These are phyloP conservation scores for Tylochromis polylepis DNA, from an alignment of 2,113 vertebrate genomes.

Conservation along the genomic window DNA sequence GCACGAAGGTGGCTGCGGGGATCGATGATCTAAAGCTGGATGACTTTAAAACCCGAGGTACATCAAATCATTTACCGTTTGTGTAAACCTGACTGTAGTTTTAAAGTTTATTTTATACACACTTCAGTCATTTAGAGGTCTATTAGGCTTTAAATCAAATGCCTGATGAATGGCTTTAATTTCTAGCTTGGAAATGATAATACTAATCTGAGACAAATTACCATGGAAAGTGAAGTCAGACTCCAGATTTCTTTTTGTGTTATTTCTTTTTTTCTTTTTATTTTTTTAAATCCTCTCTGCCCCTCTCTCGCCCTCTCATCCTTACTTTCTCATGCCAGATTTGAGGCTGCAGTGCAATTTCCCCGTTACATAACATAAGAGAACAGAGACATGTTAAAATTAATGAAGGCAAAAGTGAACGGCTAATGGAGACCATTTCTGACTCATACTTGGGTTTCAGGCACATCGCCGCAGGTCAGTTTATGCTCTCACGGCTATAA, in stretches of 20 bases:
- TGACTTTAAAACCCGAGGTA: not conserved
- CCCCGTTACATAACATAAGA: conserved; percentile 30
- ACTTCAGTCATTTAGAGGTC: conserved; percentile 9
- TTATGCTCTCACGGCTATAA: conserved; percentile 2
- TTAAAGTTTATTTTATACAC: conserved; percentile 9
- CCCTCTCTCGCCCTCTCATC: not conserved
- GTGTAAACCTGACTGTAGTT: not conserved
- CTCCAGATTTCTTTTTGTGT: not conserved
- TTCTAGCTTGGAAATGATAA: conserved; percentile 33
- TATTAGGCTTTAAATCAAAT: conserved; percentile 15
- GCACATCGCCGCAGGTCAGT: conserved; percentile 12
- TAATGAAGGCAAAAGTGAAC: conserved; percentile 48
- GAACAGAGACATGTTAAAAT: conserved; percentile 39
- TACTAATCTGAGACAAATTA: conserved; percentile 55
- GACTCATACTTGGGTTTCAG: conserved; percentile 21
- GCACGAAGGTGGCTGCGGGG: not conserved
- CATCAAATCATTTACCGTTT: not conserved
- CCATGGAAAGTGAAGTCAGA: conserved; percentile 13
- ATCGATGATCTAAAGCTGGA: not conserved
- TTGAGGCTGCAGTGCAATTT: conserved; percentile 32
- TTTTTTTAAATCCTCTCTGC: not conserved
- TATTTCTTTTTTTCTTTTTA: not conserved
- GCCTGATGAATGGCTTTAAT: conserved; percentile 43
- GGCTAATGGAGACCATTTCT: conserved; percentile 49
- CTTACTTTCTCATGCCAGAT: conserved; percentile 8